These are phyloP conservation scores for Lapara coniferarum DNA, from an alignment of 2,888 invertebrate species.

Conservation along the genomic window DNA sequence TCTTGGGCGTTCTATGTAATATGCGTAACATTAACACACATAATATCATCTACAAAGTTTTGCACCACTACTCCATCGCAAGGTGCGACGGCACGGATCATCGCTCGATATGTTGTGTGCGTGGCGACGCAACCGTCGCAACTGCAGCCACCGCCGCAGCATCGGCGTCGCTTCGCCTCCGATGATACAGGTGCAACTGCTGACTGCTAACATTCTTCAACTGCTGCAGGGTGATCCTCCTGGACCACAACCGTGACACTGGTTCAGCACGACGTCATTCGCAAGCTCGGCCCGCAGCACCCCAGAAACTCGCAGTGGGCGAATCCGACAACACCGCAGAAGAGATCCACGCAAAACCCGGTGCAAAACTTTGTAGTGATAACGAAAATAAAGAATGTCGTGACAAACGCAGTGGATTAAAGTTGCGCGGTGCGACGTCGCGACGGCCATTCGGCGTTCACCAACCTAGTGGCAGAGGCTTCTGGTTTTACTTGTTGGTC, in stretches of 20 bases:
- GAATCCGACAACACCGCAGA: slow-evolving; percentile 18
- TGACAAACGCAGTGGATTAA: slow-evolving; percentile 64
- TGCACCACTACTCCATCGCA: slow-evolving; percentile 72
- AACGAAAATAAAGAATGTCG: slow-evolving; percentile 58
- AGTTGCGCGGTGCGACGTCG: slow-evolving; percentile 71
- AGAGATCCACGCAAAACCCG: slow-evolving; percentile 41
- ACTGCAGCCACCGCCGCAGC: slow-evolving; percentile 28
- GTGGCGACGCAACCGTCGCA: slow-evolving; percentile 32
- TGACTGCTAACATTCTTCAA: not conserved
- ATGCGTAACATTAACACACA: slow-evolving; percentile 22
- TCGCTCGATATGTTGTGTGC: slow-evolving; percentile 27
- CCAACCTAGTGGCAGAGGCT: slow-evolving; percentile 80
- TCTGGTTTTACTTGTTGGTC: slow-evolving; percentile 71
- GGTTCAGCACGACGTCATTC: not conserved
- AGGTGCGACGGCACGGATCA: not conserved
- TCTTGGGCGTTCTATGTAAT: slow-evolving; percentile 9
- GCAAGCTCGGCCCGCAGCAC: slow-evolving; percentile 28
- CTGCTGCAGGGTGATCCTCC: not conserved
- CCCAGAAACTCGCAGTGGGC: slow-evolving; percentile 25
- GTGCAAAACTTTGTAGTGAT: slow-evolving; percentile 84
- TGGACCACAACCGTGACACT: not conserved
- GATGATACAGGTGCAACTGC: not conserved
- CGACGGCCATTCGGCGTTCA: slow-evolving; percentile 74
- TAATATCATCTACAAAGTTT: slow-evolving; percentile 80
- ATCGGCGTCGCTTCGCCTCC: not conserved